Evolutionary conservation across 2,888 invertebrate species (phyloP).

Genomic region (Caenorhabditis sp.): DNA sequence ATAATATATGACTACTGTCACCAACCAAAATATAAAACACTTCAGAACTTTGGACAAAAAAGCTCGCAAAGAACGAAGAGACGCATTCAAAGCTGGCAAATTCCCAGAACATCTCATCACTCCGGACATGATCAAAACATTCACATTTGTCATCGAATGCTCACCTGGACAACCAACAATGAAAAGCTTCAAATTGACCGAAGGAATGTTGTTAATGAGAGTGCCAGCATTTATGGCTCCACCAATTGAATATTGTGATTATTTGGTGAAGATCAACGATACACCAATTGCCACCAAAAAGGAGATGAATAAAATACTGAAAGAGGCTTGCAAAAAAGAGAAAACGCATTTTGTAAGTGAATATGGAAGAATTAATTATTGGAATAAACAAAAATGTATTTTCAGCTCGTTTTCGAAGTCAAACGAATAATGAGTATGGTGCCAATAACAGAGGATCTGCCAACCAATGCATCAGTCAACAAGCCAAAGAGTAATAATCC

Average conservation of each 20-base stretch:
- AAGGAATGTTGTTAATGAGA: conserved; percentile 27
- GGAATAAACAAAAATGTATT: background rate
- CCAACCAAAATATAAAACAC: too few species aligned
- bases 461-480: conserved; percentile 21
- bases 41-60: too few species aligned
- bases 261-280: conserved; percentile 23
- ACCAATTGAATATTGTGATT: conserved; percentile 36
- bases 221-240: conserved; percentile 22
- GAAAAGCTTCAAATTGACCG: conserved; percentile 24
- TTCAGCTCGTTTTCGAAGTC: conserved; percentile 18
- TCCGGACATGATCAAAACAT: conserved; percentile 30
- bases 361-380: background rate
- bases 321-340: background rate
- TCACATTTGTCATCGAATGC: conserved; percentile 19
- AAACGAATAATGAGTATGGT: conserved; percentile 25
- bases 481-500: background rate
- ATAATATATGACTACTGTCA: too few species aligned
- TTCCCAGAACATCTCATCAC: conserved; percentile 35
- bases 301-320: conserved; percentile 8
- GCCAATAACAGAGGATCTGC: conserved; percentile 8
- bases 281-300: conserved; percentile 1
- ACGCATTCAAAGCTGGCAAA: conserved; percentile 15
- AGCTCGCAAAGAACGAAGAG: background rate
- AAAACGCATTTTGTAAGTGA: background rate
- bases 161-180: conserved; percentile 4